phyloP scores from a whole-genome alignment of 1,140 invertebrate genomes.

The Cotesia glomerata region DNA sequence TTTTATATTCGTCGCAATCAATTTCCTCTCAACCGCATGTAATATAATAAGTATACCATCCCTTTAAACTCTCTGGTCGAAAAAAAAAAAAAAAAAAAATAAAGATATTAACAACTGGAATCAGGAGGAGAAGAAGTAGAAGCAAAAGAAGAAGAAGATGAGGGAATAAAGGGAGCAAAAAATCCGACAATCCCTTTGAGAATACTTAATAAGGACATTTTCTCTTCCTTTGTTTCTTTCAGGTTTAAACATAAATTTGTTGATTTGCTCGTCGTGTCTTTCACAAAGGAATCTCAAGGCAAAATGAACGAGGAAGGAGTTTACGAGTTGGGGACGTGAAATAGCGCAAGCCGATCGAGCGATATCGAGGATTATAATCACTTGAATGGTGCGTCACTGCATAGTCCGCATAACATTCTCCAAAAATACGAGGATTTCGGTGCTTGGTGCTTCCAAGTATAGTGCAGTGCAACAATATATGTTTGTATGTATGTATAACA shows the following conservation, averaged over 20 bases:
- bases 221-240: slow-evolving; percentile 9
- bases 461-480: neutral
- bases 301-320: neutral
- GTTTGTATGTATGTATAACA: neutral
- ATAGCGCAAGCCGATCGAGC: slow-evolving; percentile 13
- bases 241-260: neutral
- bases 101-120: neutral
- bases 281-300: neutral
- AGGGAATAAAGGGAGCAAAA: no score
- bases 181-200: neutral
- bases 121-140: neutral
- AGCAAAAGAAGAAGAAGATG: neutral
- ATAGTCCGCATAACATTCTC: slow-evolving; percentile 10
- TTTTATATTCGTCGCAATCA: slow-evolving; percentile 19
- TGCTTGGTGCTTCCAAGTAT: neutral
- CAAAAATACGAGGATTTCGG: slow-evolving; percentile 15
- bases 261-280: neutral
- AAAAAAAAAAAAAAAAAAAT: neutral
- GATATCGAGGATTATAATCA: slow-evolving; percentile 32
- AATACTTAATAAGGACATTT: neutral
- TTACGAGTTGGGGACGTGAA: slow-evolving; percentile 1
- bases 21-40: slow-evolving; percentile 14
- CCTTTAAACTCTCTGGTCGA: neutral
- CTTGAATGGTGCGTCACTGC: slow-evolving; percentile 2
- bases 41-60: neutral